Conservation (phyloP, 53 echinoderm and acorn worm species). For the Paracentrotus lividus region DNA sequence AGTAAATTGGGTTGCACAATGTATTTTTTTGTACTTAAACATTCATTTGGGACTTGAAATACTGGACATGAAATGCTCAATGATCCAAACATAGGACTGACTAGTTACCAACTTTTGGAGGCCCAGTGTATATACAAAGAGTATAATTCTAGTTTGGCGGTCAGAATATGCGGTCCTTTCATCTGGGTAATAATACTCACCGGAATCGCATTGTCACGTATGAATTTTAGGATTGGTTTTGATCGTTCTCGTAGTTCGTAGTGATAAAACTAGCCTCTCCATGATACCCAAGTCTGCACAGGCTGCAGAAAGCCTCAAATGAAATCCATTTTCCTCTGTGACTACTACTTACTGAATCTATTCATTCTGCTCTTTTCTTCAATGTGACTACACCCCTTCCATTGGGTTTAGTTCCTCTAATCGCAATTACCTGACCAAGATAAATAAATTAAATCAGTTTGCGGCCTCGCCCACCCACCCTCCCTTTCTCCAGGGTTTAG, state of each 20-base stretch:
- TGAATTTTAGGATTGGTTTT: not conserved
- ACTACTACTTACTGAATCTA: not conserved
- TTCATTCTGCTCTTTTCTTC: not conserved
- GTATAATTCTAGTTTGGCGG: too few species aligned
- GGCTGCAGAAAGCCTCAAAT: not conserved
- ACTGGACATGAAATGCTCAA: too few species aligned
- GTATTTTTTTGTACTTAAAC: too few species aligned
- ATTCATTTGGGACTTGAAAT: too few species aligned
- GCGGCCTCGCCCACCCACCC: too few species aligned
- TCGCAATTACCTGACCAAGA: not conserved
- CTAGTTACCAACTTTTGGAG: too few species aligned
- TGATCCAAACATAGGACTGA: too few species aligned
- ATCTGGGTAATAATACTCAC: too few species aligned
- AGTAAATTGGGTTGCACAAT: too few species aligned
- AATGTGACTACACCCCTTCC: not conserved
- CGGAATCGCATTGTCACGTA: not conserved
- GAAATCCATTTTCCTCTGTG: not conserved
- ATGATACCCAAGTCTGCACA: not conserved
- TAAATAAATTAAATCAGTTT: not conserved
- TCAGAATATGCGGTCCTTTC: too few species aligned
- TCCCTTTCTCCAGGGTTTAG: too few species aligned
- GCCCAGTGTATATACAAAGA: not conserved
- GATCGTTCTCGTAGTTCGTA: not conserved
- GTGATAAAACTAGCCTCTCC: not conserved
- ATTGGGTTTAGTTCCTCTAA: not conserved